Percentiles rank a stretch among this genome's conserved stretches.
Conservation (phyloP, 2,113 vertebrate species). For the Halichoeres trimaculatus region DNA sequence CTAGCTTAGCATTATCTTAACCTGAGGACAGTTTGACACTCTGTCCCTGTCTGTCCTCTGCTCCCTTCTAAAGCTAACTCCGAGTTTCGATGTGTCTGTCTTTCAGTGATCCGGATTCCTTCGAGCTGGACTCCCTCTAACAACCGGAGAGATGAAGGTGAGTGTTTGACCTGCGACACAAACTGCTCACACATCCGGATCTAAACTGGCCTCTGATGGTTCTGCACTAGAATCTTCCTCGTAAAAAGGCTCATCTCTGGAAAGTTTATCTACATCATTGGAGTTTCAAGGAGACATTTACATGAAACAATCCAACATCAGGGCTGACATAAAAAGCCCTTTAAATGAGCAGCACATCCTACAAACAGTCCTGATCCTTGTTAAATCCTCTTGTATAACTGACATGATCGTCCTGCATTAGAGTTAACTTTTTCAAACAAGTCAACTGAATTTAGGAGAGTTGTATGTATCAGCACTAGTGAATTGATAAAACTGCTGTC, state of each 20-base stretch:
- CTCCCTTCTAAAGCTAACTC: not conserved
- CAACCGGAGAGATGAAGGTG: conserved; percentile 96
- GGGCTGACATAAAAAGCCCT: no score
- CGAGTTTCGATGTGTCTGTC: conserved; percentile 39
- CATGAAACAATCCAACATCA: no score
- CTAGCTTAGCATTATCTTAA: conserved; percentile 52
- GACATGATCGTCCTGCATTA: no score
- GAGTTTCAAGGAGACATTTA: no score
- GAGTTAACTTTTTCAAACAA: no score
- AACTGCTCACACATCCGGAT: not conserved
- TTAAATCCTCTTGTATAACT: no score
- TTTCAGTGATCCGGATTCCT: conserved; percentile 75
- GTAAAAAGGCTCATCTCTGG: not conserved
- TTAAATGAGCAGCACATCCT: no score
- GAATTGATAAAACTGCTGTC: no score
- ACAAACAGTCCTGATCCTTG: no score
- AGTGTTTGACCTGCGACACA: conserved; percentile 61
- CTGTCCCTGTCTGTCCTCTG: conserved; percentile 1
- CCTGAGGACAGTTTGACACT: conserved; percentile 3
- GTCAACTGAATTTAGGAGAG: no score
- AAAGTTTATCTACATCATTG: not conserved
- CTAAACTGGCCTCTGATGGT: not conserved
- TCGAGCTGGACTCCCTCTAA: conserved; percentile 94
- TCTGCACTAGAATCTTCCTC: not conserved
- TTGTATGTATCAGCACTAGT: no score